Base-by-base conservation (phyloP, 2,888 invertebrate species). In the Drosophila mimica region DNA sequence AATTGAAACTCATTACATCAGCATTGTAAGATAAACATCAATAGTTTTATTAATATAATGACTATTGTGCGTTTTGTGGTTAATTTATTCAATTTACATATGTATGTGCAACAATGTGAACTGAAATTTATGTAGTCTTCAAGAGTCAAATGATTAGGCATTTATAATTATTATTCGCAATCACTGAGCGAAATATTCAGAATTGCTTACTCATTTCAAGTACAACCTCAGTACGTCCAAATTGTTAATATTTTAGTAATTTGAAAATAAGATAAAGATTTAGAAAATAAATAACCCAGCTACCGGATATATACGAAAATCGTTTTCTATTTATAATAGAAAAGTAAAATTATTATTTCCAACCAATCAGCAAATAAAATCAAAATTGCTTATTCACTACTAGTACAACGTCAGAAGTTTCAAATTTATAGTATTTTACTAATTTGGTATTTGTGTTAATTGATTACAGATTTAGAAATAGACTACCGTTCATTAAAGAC, bases 1-100 rank as follows among this genome's bases (percentile, higher is more conserved):
- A 64, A 86, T 83, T 69, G 67, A 63, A n/a, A 43, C 15, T 30
- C 40, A 67, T 70, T 83, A 59, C 74, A 71, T 61, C 54, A 56
- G 28, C 54, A 49, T 25, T 65, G 38, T 36, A 34, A 28, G 9
- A 9, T 13, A 49, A n/a, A 48, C 20, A 62, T 53, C 13, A 51
- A 8, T 8, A 8, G 4, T 49, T 62, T n/a, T 54, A 56, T 68
- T 43, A 30, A 46, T 36, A 20, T 13, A 25, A 31, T 40, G 49
- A 13, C 2, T 40, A 20, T 43, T 36, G 33, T 40, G 38, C 54
- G 38, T 30, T 36, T 56, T 43, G 40, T 57, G 25, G 36, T 36
- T 17, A 52, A 52, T 49, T 43, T 31, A 57, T 48, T 20, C 20
- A 17, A 38, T 52, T 49, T 1, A 15, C n/a, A 36, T 30, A 30